Evolutionary conservation across 2,888 invertebrate species (phyloP), one percentile per base, ranked within the genome.

Genomic region (Phrixothrix hirtus): DNA sequence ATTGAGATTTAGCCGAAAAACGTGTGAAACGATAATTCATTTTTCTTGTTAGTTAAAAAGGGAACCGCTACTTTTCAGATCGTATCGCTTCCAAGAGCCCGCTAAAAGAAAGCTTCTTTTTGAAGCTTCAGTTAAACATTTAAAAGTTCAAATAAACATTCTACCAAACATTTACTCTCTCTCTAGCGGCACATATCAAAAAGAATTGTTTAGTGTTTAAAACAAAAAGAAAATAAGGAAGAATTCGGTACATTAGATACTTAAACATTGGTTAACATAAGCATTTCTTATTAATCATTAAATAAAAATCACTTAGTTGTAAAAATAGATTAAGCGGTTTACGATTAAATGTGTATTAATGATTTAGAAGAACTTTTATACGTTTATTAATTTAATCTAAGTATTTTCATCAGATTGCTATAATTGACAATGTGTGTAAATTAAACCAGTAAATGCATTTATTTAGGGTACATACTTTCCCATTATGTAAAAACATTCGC

Each of bases 1-100:
- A 53, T 53, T 35, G 47, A 47, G 32, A 46, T 46, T 47, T 52
- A 36, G 36, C 10, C 31, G 32, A 25, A 37, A 46, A 46, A 17
- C 37, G 38, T 39, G 44, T 38, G 44, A 50, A 50, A 44, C 39
- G 25, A 44, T 50, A 50, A 50, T 44, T 44, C 50, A 44, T 44
- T 37, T 50, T 43, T 37, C 31, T 43, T 44, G 37, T 46, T 53
- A 5, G 12, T 13, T 4, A 10, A 13, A 31, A 12, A 12, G 2
- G 3, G 10, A 27, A 5, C 9, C 9, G 10, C 10, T 27, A 5
- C 7, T 21, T 21, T 21, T 21, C 25, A 4, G 39, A 29, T 39
- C n/a, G 10, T 29, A 16, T 39, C 39, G 41, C 30, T 41, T 41
- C 41, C 27, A 27, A 26, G 5, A 25, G 27, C 30, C n/a, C n/a